Evolutionary conservation across 2,888 invertebrate genomes (phyloP).

Genomic region (Sesamia inferens): DNA sequence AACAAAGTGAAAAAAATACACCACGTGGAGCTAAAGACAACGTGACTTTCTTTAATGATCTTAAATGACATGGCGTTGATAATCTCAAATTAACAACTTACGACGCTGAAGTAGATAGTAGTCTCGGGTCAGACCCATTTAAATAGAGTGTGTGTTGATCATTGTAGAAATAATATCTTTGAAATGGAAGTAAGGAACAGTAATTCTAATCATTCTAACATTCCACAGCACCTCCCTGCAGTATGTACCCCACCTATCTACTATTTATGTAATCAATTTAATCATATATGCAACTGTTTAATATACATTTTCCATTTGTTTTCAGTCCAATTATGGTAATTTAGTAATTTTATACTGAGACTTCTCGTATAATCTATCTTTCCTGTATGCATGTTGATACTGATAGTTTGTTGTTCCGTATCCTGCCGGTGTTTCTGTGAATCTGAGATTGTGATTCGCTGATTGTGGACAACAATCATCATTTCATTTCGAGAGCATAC

Average conservation of each 20-base stretch:
- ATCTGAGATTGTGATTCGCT: slow-evolving; percentile 19
- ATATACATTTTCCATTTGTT: too few species aligned
- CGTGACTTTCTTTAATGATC: slow-evolving; percentile 46
- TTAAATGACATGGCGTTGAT: slow-evolving; percentile 14
- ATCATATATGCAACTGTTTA: background rate
- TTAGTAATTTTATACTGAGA: background rate
- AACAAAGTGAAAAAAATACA: too few species aligned
- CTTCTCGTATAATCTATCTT: slow-evolving; percentile 1
- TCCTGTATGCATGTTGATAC: background rate
- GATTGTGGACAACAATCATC: slow-evolving; percentile 12
- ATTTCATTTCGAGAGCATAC: slow-evolving; percentile 14
- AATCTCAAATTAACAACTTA: slow-evolving; percentile 25
- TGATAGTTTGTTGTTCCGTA: background rate
- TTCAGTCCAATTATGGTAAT: background rate
- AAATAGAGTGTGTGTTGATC: background rate
- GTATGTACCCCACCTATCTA: background rate
- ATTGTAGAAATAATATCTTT: slow-evolving; percentile 3
- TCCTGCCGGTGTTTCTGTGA: slow-evolving; percentile 1
- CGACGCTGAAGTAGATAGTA: background rate
- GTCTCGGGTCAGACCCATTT: slow-evolving; percentile 8
- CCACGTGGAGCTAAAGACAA: slow-evolving; percentile 31
- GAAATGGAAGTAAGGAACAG: background rate
- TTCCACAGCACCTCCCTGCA: background rate
- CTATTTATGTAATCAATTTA: too few species aligned
- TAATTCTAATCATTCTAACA: background rate